Evolutionary conservation across 2,113 vertebrate genomes (phyloP).

Genomic region (Setophaga kirtlandii): DNA sequence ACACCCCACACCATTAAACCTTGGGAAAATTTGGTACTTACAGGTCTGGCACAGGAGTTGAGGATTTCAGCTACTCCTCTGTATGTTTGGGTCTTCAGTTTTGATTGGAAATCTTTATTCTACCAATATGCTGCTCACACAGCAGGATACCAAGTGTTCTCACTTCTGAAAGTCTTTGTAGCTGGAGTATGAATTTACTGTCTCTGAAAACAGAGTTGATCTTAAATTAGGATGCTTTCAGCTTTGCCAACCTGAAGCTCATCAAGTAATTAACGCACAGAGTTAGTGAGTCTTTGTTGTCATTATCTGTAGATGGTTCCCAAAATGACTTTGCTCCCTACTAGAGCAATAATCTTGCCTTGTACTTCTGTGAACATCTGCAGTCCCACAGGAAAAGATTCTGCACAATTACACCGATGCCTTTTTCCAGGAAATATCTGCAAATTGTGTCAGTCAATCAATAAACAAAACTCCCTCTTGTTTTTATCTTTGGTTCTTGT

Average conservation of each 20-base stretch:
- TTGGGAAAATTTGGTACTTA: background rate
- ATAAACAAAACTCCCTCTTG: background rate
- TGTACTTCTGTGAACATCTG: background rate
- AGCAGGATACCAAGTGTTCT: background rate
- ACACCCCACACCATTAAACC: background rate
- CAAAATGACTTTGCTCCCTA: background rate
- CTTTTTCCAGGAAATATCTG: conserved; percentile 30
- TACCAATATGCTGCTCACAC: background rate
- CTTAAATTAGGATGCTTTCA: background rate
- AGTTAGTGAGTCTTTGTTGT: background rate
- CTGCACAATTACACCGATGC: background rate
- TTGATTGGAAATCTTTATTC: background rate
- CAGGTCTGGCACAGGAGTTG: background rate
- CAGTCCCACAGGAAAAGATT: background rate
- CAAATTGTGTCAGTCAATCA: conserved; percentile 3
- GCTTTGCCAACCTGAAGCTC: background rate
- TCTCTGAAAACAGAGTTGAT: background rate
- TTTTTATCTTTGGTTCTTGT: conserved; percentile 21
- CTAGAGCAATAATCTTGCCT: background rate
- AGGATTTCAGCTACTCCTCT: background rate
- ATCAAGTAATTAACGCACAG: background rate
- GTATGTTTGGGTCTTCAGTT: background rate
- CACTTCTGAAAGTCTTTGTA: background rate
- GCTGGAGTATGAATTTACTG: background rate
- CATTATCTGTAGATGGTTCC: background rate